A percentile compares a stretch with the other conserved stretches of the same genome.
Evolutionary conservation across 2,888 invertebrate genomes (phyloP).

Genomic region (Drosophila yooni): DNA sequence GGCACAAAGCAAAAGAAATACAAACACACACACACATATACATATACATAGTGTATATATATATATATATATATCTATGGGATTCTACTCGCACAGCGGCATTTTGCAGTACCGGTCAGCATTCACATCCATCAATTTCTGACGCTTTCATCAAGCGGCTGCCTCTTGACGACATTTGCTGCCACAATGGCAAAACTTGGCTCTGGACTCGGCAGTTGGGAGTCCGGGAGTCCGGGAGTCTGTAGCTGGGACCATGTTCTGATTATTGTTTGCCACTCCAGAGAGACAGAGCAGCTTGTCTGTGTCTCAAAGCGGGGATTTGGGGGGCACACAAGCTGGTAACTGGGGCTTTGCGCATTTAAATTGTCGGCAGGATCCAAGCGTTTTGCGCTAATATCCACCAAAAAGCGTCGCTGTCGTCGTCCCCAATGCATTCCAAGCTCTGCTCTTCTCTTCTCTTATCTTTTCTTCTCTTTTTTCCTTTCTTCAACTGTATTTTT

Average conservation of each 20-base stretch:
- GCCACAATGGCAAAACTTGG: slow-evolving; percentile 58
- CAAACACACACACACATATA: neutral
- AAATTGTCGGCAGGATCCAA: slow-evolving; percentile 82
- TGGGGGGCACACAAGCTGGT: slow-evolving; percentile 24
- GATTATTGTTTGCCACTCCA: slow-evolving; percentile 74
- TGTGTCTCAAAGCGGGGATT: neutral
- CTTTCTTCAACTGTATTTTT: neutral
- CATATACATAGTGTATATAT: neutral
- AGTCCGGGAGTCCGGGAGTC: neutral
- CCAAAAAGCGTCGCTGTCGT: slow-evolving; percentile 58
- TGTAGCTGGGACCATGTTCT: slow-evolving; percentile 60
- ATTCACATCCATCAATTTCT: slow-evolving; percentile 83
- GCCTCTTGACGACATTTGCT: slow-evolving; percentile 59
- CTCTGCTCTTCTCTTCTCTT: slow-evolving; percentile 7
- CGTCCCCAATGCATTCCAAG: slow-evolving; percentile 71
- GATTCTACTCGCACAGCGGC: slow-evolving; percentile 34
- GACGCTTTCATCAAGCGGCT: slow-evolving; percentile 82
- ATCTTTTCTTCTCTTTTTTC: slow-evolving; percentile 17
- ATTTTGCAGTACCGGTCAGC: slow-evolving; percentile 49
- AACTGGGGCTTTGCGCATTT: slow-evolving; percentile 59
- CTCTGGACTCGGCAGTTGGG: neutral
- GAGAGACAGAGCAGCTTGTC: slow-evolving; percentile 38
- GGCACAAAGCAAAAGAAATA: slow-evolving; percentile 61
- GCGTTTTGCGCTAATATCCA: slow-evolving; percentile 80
- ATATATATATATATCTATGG: slow-evolving; percentile 17